These are phyloP conservation scores for Sebastes vulpes DNA, from an alignment of 2,797 vertebrate genomes.

Conservation along the genomic window DNA sequence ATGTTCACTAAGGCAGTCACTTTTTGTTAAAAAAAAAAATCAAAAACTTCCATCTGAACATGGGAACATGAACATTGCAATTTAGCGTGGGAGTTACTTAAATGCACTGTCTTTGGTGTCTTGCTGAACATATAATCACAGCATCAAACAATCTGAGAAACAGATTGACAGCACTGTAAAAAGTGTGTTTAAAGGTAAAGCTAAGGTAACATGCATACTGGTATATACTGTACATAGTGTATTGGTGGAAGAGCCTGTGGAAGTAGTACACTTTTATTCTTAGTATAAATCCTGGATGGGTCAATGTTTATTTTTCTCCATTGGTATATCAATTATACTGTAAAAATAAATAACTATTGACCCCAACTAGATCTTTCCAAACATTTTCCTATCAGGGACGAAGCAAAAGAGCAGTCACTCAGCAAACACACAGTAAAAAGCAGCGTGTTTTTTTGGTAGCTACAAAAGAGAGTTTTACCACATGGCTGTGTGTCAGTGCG, in stretches of 20 bases:
- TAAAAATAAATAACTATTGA: neutral
- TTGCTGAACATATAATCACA: neutral
- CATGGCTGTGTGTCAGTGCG: constrained; percentile 40
- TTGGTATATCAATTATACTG: neutral
- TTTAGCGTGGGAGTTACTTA: neutral
- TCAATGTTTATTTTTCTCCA: neutral
- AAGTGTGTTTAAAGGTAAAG: neutral
- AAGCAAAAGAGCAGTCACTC: constrained; percentile 6
- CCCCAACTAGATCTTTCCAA: neutral
- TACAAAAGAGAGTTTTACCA: constrained; percentile 29
- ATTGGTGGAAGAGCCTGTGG: neutral
- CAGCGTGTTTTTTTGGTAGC: neutral
- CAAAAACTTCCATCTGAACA: neutral
- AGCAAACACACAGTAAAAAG: constrained; percentile 12
- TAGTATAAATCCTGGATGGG: neutral
- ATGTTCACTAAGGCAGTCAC: neutral
- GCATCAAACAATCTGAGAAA: neutral
- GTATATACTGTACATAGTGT: neutral
- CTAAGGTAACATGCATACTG: neutral
- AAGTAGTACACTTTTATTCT: neutral
- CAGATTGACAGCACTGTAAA: neutral
- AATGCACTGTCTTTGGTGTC: neutral
- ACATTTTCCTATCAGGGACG: neutral
- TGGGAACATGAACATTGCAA: neutral
- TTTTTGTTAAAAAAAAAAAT: neutral